Evolutionary conservation across 2,888 invertebrate species (phyloP), one percentile per base, ranked within the genome.

Genomic region (Anthrax anthrax): DNA sequence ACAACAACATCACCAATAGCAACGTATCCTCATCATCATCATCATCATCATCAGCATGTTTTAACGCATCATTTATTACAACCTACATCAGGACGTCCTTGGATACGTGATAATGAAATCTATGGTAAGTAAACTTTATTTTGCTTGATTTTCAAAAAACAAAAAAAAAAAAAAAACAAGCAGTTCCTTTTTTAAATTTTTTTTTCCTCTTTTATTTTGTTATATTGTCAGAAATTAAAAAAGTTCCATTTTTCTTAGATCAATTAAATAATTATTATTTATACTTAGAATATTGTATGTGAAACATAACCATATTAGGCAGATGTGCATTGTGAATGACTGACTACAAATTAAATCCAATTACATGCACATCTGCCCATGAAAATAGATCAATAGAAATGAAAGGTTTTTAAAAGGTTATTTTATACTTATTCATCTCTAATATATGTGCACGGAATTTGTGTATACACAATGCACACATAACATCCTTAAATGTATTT

Each of bases 61-160:
- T 61, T 67, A 55, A 60, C 64, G n/a, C 67, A 67, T 48, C 60
- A 65, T 10, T 65, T 67, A 61, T 57, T 64, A 43, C 57, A 61
- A 48, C 62, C n/a, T n/a, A n/a, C n/a, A n/a, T n/a, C 61, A 50
- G 54, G 60, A 44, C 60, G 63, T 17, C 37, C 48, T 39, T 67
- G 67, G 67, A 62, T 66, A 48, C 64, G 66, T 50, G 66, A 67
- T 50, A 65, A 59, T 44, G 67, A 68, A 45, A 54, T 65, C 44
- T 68, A 67, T 51, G 67, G 67, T 68, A 51, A 62, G n/a, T 23
- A 23, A n/a, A n/a, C n/a, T n/a, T n/a, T n/a, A n/a, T n/a, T n/a
- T n/a, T n/a, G n/a, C n/a, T n/a, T n/a, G n/a, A n/a, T n/a, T n/a
- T n/a, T n/a, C n/a, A n/a, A n/a, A n/a, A n/a, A n/a, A n/a, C n/a